Evolutionary conservation across 2,888 invertebrate genomes (phyloP).

Genomic region (Augochlorella aurata): DNA sequence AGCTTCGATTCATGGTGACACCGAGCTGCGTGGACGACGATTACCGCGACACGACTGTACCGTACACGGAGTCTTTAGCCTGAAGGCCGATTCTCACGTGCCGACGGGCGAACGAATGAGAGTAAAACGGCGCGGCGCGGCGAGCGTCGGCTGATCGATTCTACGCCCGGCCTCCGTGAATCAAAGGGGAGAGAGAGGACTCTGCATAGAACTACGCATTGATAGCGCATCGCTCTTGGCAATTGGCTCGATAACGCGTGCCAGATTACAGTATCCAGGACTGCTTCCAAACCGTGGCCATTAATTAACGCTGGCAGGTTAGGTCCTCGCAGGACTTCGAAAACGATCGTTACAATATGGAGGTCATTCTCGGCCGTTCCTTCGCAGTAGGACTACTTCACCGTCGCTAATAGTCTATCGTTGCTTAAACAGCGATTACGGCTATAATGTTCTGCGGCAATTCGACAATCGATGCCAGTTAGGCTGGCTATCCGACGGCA

Average conservation of each 20-base stretch:
- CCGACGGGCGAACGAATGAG: neutral
- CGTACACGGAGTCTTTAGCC: too few relatives aligned
- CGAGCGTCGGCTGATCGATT: neutral
- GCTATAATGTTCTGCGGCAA: neutral
- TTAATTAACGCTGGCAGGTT: neutral
- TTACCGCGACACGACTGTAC: neutral
- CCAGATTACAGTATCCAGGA: neutral
- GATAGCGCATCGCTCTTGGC: constrained; percentile 7
- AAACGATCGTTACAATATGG: neutral
- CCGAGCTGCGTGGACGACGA: constrained; percentile 78
- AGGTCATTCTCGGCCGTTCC: too few relatives aligned
- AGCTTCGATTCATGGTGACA: constrained; percentile 39
- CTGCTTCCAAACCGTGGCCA: neutral
- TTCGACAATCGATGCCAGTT: neutral
- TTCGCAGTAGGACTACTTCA: too few relatives aligned
- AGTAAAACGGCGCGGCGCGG: neutral
- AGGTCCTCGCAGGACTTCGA: neutral
- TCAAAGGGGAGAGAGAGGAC: neutral
- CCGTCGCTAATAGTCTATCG: too few relatives aligned
- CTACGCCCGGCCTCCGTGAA: neutral
- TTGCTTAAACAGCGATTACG: neutral
- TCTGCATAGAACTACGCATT: constrained; percentile 19
- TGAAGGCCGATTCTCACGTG: constrained; percentile 40
- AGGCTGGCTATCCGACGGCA: neutral
- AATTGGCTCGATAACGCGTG: constrained; percentile 8